phyloP scores from a whole-genome alignment of 2,113 vertebrate species.

The Phalacrocorax aristotelis region DNA sequence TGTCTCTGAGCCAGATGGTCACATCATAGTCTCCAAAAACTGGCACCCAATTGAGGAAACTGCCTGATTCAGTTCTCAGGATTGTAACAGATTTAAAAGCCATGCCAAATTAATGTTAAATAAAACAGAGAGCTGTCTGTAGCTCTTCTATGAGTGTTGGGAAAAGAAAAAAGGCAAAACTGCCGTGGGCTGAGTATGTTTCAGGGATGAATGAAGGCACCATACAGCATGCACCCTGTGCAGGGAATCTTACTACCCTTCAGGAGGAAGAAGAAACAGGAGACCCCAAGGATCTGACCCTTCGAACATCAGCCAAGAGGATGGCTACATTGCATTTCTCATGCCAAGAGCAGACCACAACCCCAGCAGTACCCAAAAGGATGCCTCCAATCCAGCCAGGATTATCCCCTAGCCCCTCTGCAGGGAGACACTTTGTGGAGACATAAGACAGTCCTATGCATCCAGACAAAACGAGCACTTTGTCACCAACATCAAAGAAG shows the following conservation, averaged over 20 bases:
- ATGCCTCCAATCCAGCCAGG: background rate
- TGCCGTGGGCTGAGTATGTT: background rate
- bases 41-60: background rate
- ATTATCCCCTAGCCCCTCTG: background rate
- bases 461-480: background rate
- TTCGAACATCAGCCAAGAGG: background rate
- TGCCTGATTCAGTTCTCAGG: background rate
- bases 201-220: background rate
- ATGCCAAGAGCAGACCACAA: background rate
- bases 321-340: background rate
- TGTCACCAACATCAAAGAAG: background rate
- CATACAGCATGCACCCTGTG: background rate
- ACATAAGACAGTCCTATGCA: background rate
- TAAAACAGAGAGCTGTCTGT: rapidly evolving
- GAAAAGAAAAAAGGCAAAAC: background rate
- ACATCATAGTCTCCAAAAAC: background rate
- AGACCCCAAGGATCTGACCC: background rate
- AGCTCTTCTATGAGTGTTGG: background rate
- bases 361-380: background rate
- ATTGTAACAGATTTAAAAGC: background rate
- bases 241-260: background rate
- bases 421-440: background rate
- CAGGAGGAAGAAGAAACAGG: background rate
- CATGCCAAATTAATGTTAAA: background rate
- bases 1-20: background rate